Evolutionary conservation across 2,888 invertebrate species (phyloP), one percentile per base, ranked within the genome.

Genomic region (Plutella xylostella): DNA sequence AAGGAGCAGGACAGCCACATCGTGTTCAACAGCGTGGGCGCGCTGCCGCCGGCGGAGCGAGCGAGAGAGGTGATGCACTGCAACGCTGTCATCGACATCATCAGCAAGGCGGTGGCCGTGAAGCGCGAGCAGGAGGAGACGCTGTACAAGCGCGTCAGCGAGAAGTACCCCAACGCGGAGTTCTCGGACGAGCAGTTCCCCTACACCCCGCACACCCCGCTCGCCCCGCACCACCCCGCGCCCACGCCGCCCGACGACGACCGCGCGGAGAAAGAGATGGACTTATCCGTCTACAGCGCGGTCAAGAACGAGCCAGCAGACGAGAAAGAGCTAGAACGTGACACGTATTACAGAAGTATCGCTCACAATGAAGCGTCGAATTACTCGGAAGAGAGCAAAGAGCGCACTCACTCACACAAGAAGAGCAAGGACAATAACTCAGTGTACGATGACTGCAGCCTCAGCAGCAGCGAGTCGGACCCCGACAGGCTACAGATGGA

Each of bases 401-500:
- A 71, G 49, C 76, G 78, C 45, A 58, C 70, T 40, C 49, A 66
- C 19, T 57, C 56, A 22, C 66, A 56, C 47, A 77, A 72, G 45
- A 72, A 72, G 56, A 53, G 67, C 17, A 77, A 82, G 51, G 86
- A 86, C 48, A 67, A 84, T 42, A 66, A 84, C 43, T 78, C 83
- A 22, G 82, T 82, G 45, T 87, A 82, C 50, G 85, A 86, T 52
- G 87, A 87, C 37, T 87, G 86, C 61, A 88, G 88, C 58, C 86
- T 87, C 52, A 90, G 87, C 65, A 90, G 90, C 65, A 89, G 88
- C 63, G 89, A 89, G 53, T 91, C 92, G 0, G 92, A 92, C 75
- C 90, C 90, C 2, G 91, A 90, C 55, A 79, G 91, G 57, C 72
- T 92, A 56, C 91, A 91, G 60, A 91, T 91, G 71, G 91, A 91